Evolutionary conservation across 2,888 invertebrate species (phyloP).

Genomic region (Eupithecia subumbrata): DNA sequence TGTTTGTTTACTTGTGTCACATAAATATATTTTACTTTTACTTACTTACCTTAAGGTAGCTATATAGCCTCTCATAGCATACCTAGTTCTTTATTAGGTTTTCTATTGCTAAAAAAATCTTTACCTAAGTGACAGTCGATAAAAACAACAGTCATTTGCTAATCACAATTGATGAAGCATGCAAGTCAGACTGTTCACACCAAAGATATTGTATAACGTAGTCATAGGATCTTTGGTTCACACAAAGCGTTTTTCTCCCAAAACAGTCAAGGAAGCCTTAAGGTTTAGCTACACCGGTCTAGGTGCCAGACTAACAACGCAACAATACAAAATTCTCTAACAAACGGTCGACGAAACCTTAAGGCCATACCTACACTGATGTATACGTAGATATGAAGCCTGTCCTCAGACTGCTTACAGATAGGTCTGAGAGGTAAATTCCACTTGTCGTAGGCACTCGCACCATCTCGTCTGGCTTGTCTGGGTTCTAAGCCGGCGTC

Average conservation of each 20-base stretch:
- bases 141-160: background rate
- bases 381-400: background rate
- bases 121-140: background rate
- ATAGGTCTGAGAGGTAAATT: slow-evolving; percentile 27
- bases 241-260: background rate
- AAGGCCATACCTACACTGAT: background rate
- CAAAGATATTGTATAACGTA: too few species aligned
- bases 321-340: too few species aligned
- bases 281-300: background rate
- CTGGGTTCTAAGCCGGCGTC: slow-evolving; percentile 52
- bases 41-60: too few species aligned
- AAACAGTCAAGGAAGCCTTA: background rate
- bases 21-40: too few species aligned
- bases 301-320: too few species aligned
- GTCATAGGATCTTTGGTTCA: too few species aligned
- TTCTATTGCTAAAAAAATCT: background rate
- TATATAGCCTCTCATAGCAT: too few species aligned
- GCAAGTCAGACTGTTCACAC: background rate
- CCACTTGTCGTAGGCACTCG: slow-evolving; percentile 30
- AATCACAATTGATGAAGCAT: slow-evolving; percentile 1
- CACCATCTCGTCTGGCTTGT: slow-evolving; percentile 14
- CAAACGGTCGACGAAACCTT: too few species aligned
- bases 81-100: too few species aligned
- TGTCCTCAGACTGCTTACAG: slow-evolving; percentile 9
- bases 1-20: too few species aligned